Evolutionary conservation across 2,113 vertebrate genomes (phyloP).

Genomic region (Balaeniceps rex): DNA sequence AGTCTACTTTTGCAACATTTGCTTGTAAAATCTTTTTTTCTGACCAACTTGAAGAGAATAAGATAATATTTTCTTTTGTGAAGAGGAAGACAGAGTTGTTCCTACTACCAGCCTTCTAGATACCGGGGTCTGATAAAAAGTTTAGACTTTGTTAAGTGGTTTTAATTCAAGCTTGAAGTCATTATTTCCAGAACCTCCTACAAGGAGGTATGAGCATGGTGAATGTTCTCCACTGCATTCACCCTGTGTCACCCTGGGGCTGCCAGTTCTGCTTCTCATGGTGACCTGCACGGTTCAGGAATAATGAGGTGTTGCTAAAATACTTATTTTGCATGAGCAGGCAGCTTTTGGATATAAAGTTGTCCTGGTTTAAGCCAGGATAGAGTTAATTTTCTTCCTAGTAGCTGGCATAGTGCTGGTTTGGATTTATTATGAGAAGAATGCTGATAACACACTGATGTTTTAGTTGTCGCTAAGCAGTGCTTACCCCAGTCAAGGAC

Average conservation of each 20-base stretch:
- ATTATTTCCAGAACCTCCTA: background rate
- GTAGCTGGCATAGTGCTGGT: no score
- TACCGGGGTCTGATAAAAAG: background rate
- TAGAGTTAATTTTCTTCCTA: no score
- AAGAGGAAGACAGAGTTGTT: background rate
- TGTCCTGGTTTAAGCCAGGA: no score
- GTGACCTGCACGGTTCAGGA: background rate
- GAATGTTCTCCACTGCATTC: rapidly evolving
- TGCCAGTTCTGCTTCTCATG: background rate
- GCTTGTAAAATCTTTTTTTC: background rate
- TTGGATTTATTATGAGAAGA: no score
- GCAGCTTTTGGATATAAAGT: background rate
- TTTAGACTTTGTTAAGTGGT: background rate
- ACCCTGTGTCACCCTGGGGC: background rate
- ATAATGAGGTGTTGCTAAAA: background rate
- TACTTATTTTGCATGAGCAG: background rate
- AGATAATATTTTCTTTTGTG: background rate
- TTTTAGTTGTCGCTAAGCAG: no score
- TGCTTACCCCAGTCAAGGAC: no score
- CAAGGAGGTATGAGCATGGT: background rate
- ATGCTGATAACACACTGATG: no score
- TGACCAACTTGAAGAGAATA: background rate
- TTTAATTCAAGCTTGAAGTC: background rate
- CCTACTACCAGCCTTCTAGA: background rate
- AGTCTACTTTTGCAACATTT: background rate